phyloP scores from a whole-genome alignment of 2,888 invertebrate genomes.

The Oscheius sp. region DNA sequence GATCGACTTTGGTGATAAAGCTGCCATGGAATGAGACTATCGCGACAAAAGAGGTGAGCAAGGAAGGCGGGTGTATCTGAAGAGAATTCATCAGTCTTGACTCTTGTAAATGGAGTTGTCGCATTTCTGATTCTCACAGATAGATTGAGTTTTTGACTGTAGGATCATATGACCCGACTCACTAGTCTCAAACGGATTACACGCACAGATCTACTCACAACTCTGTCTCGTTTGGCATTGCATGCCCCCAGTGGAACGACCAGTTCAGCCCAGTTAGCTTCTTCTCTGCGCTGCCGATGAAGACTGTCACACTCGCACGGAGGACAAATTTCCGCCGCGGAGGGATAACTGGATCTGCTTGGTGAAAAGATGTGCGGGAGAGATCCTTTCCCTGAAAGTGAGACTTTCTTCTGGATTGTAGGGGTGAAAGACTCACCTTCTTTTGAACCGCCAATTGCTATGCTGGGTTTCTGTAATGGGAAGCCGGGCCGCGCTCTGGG shows the following conservation, averaged over 20 bases:
- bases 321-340: conserved; percentile 28
- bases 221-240: conserved; percentile 68
- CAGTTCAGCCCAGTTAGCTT: conserved; percentile 60
- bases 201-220: conserved; percentile 45
- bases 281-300: conserved; percentile 40
- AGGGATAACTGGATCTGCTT: conserved; percentile 7
- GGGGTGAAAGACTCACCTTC: too few relatives aligned
- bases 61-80: conserved; percentile 69
- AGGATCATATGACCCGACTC: too few relatives aligned
- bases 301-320: conserved; percentile 46
- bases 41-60: conserved; percentile 69
- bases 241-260: conserved; percentile 67
- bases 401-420: too few relatives aligned
- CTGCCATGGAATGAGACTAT: conserved; percentile 71
- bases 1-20: conserved; percentile 72
- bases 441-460: too few relatives aligned
- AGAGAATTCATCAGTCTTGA: conserved; percentile 17
- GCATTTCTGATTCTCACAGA: too few relatives aligned
- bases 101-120: not conserved
- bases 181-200: too few relatives aligned
- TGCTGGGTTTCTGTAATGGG: too few relatives aligned
- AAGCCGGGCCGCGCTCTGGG: too few relatives aligned
- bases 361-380: too few relatives aligned
- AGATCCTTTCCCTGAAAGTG: too few relatives aligned
- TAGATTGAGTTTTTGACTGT: too few relatives aligned